Conservation (phyloP, 2,888 invertebrate species). For the Trachelus stipa region DNA sequence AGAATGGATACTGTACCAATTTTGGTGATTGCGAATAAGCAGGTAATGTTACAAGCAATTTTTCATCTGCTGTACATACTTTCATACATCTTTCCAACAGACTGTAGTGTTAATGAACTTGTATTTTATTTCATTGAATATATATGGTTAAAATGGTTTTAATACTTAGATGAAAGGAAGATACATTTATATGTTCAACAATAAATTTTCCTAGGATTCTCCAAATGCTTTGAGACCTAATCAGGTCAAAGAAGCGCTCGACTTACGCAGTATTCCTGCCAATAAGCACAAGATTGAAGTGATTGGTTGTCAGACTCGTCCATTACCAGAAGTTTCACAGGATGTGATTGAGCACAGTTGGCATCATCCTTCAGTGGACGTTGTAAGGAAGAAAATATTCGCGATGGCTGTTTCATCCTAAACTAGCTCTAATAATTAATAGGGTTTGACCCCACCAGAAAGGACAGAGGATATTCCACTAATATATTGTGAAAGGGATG, state of each 20-base stretch:
- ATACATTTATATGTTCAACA: neutral
- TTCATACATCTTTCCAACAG: neutral
- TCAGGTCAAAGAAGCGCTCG: constrained; percentile 60
- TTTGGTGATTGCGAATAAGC: constrained; percentile 64
- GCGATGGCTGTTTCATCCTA: constrained; percentile 43
- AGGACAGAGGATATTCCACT: neutral
- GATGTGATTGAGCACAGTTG: constrained; percentile 37
- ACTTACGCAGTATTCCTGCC: constrained; percentile 60
- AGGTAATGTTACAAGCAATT: constrained; percentile 42
- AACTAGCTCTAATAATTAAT: constrained; percentile 18
- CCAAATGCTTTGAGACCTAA: constrained; percentile 55
- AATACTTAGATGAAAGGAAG: constrained; percentile 7
- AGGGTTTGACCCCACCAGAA: neutral
- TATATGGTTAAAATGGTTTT: neutral
- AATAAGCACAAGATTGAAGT: constrained; percentile 62
- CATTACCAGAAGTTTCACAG: constrained; percentile 37
- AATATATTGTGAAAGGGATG: neutral
- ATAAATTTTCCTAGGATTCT: constrained; percentile 50
- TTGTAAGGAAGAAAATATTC: constrained; percentile 54
- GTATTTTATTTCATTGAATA: neutral
- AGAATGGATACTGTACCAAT: constrained; percentile 62
- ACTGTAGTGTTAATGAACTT: neutral
- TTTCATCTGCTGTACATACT: neutral
- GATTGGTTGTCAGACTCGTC: constrained; percentile 56
- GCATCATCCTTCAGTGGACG: constrained; percentile 49